Conservation (phyloP, 2,888 invertebrate genomes). For the Coelinius sp. region DNA sequence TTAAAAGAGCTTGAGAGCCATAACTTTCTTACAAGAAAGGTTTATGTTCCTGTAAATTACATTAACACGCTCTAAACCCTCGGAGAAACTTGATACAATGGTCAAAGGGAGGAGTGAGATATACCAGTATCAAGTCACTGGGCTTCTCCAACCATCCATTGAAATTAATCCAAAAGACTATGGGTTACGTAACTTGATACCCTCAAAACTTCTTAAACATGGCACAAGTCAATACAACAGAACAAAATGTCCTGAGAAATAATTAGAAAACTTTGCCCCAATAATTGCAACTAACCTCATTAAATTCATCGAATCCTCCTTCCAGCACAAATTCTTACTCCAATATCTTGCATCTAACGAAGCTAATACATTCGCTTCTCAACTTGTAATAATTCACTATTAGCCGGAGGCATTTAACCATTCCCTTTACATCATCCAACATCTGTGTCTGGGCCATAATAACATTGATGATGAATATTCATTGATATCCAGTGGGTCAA, state of each 20-base stretch:
- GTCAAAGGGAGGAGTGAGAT: background rate
- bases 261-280: conserved; percentile 2
- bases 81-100: background rate
- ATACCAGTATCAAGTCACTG: background rate
- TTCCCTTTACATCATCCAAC: background rate
- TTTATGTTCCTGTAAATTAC: background rate
- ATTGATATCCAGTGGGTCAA: background rate
- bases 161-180: background rate
- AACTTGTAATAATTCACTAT: background rate
- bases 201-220: background rate
- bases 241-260: background rate
- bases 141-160: background rate
- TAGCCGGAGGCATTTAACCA: background rate
- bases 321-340: background rate
- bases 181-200: background rate
- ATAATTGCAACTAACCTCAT: background rate
- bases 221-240: background rate
- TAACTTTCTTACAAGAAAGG: background rate
- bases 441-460: background rate
- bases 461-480: conserved; percentile 11
- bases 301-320: background rate
- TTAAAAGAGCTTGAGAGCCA: background rate
- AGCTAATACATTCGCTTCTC: background rate
- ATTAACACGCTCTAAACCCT: background rate
- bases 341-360: background rate